A percentile compares a stretch with the other conserved stretches of the same genome.
phyloP scores from a whole-genome alignment of 2,888 invertebrate species.

The Notocelia uddmanniana region DNA sequence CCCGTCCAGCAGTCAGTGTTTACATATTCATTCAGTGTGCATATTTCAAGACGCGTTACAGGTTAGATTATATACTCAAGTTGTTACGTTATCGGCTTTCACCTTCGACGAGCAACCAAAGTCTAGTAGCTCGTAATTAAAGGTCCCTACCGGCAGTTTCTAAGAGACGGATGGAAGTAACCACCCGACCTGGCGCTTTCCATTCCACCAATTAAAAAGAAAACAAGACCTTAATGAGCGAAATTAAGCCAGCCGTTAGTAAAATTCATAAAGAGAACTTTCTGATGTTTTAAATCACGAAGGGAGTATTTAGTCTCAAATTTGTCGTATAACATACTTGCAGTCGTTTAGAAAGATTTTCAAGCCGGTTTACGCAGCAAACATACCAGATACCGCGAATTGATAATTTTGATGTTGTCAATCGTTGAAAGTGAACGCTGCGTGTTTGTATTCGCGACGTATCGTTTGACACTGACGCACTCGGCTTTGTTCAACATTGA shows the following conservation, averaged over 20 bases:
- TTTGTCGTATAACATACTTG: constrained; percentile 55
- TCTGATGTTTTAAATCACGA: constrained; percentile 43
- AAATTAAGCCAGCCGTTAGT: constrained; percentile 51
- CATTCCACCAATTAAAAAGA: constrained; percentile 54
- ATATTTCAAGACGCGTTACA: constrained; percentile 44
- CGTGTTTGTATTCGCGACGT: constrained; percentile 77
- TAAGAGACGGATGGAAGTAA: constrained; percentile 54
- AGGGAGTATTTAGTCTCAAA: not conserved
- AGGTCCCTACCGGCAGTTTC: constrained; percentile 54
- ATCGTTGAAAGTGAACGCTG: constrained; percentile 82
- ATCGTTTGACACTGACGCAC: constrained; percentile 74
- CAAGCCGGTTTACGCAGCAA: constrained; percentile 57
- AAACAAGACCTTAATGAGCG: constrained; percentile 48
- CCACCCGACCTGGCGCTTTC: constrained; percentile 55
- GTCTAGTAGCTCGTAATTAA: constrained; percentile 58
- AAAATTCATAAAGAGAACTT: constrained; percentile 46
- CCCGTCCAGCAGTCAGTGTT: not conserved
- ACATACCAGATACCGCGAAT: constrained; percentile 58
- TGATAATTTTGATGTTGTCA: constrained; percentile 66
- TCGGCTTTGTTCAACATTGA: constrained; percentile 63
- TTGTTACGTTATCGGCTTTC: constrained; percentile 68
- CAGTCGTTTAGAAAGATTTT: constrained; percentile 52
- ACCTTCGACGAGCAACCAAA: constrained; percentile 60
- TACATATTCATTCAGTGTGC: not conserved
- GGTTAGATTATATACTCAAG: constrained; percentile 54